phyloP scores from a whole-genome alignment of 2,113 vertebrate genomes.

The Hyaena hyaena region DNA sequence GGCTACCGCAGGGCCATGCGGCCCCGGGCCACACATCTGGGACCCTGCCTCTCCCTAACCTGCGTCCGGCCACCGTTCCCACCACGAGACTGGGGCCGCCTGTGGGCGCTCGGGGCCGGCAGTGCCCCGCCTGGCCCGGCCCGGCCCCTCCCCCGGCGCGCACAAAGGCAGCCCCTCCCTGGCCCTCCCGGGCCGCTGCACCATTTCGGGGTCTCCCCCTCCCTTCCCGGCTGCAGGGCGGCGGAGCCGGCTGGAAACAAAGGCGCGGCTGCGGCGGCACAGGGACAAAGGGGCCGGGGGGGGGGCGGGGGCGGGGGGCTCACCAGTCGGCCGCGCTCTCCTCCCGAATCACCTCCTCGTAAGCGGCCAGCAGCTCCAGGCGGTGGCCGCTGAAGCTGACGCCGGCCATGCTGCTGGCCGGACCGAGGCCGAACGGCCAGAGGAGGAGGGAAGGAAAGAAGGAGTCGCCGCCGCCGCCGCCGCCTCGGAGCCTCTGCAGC shows the following conservation, averaged over 20 bases:
- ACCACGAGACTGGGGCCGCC: background rate
- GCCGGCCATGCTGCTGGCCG: constrained; percentile 85
- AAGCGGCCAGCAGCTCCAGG: constrained; percentile 88
- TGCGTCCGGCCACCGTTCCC: constrained; percentile 9
- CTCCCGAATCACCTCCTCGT: constrained; percentile 88
- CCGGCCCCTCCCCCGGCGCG: constrained; percentile 72
- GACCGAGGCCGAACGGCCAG: constrained; percentile 67
- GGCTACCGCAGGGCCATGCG: constrained; percentile 2
- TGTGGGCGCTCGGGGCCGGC: background rate
- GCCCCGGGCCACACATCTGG: constrained; percentile 38
- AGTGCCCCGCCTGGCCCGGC: constrained; percentile 42
- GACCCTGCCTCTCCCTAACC: background rate
- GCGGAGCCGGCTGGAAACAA: constrained; percentile 48
- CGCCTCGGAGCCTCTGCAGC: constrained; percentile 85
- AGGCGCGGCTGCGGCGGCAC: constrained; percentile 61
- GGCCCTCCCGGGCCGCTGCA: constrained; percentile 59
- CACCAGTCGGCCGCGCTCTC: constrained; percentile 87
- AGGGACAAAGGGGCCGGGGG: constrained; percentile 69
- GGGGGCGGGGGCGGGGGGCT: constrained; percentile 77
- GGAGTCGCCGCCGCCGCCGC: constrained; percentile 60
- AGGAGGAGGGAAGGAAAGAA: constrained; percentile 26
- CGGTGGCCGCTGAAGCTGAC: constrained; percentile 87
- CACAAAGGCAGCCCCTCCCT: constrained; percentile 77
- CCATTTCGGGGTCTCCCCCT: constrained; percentile 69
- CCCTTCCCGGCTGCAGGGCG: constrained; percentile 29